Base-by-base conservation (phyloP, 2,797 vertebrate genomes). In the Fratercula arctica region DNA sequence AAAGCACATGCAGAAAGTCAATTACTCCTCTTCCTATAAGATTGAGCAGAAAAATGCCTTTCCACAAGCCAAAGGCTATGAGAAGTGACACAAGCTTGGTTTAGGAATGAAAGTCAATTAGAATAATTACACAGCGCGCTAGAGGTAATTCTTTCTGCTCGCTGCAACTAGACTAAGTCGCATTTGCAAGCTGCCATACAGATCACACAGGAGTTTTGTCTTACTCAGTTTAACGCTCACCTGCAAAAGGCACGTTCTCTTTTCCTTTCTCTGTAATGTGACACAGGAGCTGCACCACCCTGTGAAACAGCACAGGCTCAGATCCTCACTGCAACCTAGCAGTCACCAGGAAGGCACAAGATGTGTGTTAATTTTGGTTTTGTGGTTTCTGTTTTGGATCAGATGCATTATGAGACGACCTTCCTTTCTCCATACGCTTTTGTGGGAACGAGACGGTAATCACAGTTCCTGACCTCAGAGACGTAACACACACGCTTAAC, bases 1-100 rank as follows among this genome's bases (percentile, higher is more conserved):
- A 92, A 51, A 91, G 90, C 60, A 69, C 13, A 3, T 16, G 48
- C 28, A n/a, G 51, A 73, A 96, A 94, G 29, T 66, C 57, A 93
- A 89, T 95, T 92, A 69, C 12, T 90, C 24, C 75, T 64, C 51
- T 70, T 75, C 66, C 16, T 15, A 89, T 31, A 45, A 74, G 12
- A 76, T 33, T 76, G 83, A 81, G 67, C 37, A 88, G 66, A 96
- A 95, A 97, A 97, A 94, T 37, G 28, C 54, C 24, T 93, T 91
- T 95, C 68, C 39, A 73, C n/a, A 28, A 89, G 81, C 39, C 60
- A 91, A 90, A 94, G 96, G 67, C 54, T 75, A 41, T 76, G 46
- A 90, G 70, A 96, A 96, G 96, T 79, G 23, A 84, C 53, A 61
- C 31, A 35, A 31, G n/a, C 24, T 51, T 57, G 43, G 54, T 95